Base-by-base conservation (phyloP, 2,888 invertebrate genomes). In the Listrodromus nycthemerus region DNA sequence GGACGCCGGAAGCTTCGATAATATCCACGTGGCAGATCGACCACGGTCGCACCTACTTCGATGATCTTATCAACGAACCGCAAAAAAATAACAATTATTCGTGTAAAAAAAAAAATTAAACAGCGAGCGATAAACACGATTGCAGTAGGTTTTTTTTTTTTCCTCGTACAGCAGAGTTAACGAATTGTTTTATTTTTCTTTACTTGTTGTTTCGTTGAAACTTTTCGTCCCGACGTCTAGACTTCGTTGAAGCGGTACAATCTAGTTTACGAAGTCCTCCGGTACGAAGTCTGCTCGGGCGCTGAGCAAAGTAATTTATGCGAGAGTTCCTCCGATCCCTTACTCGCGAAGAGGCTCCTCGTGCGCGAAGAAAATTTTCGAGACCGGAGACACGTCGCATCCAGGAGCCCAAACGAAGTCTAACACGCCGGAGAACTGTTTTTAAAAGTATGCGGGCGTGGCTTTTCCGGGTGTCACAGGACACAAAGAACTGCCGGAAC, bases 361-460 rank as follows among this genome's bases (percentile, higher is more conserved):
- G 70, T 66, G 78, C 80, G 65, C 77, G 81, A 77, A 16, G 61
- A 61, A 85, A 82, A 85, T 84, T 87, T 87, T 87, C 85, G 80
- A 74, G 84, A 50, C 70, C 24, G 16, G 48, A 71, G 80, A 85
- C 80, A 66, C 80, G 79, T 71, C 48, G 58, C 63, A 66, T 61
- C 69, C 55, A 50, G 69, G 8, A 27, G 10, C 16, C n/a, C 7
- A 67, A 48, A 65, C 65, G 55, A 78, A 74, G 74, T 81, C 63
- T 73, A 81, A 76, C 70, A 66, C 69, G 71, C 71, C 27, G 66
- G 71, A 30, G 37, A 41, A 63, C 73, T 69, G 73, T 67, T 81
- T 81, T 82, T 67, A 79, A 84, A 84, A 70, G 79, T 70, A 24
- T 58, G 74, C 81, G 84, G 84, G 84, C 75, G 84, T 84, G 81